Base-by-base conservation (phyloP, 1,140 invertebrate species). In the Zophobas atratus region DNA sequence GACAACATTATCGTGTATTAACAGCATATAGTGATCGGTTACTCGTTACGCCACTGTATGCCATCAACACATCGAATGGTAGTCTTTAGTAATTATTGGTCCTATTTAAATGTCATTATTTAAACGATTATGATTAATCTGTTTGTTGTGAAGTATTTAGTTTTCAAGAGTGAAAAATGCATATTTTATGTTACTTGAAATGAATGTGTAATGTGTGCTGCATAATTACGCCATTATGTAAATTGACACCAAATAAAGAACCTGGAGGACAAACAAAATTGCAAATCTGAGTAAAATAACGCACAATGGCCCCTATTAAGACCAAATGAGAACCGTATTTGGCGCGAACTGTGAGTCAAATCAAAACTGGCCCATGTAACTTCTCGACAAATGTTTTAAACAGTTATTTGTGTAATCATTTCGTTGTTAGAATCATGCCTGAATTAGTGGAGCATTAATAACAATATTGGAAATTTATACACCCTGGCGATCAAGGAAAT, bases 221-320 rank as follows among this genome's bases (percentile, higher is more conserved):
- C 57, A 63, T 63, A 63, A 63, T 63, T 38, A 51, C 4, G 6
- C 3, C 48, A 48, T 70, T 70, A 71, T 46, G 36, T 49, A 71
- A 48, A 20, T 39, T n/a, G 2, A 71, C 20, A 71, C 34, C 48
- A 8, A 71, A 78, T 74, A 74, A 48, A 74, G 55, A 63, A 78
- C 36, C 51, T 53, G 56, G 60, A 48, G 71, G 39, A 43, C 77
- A 75, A 75, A 75, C 8, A 71, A 49, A 48, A 48, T 46, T 33
- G n/a, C 20, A 46, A 71, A n/a, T 46, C 20, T 20, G 20, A 20
- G 60, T 6, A 67, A 39, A 39, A 39, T 60, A 60, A 6, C 8
- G 6, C 33, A 33, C 43, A 43, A 32, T 32, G 34, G 5, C 33
- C 3, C 43, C 34, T 67, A 53, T 70, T 76, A 43, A 70, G 60